Conservation (phyloP, 1,140 invertebrate species). For the Penaeus japonicus region DNA sequence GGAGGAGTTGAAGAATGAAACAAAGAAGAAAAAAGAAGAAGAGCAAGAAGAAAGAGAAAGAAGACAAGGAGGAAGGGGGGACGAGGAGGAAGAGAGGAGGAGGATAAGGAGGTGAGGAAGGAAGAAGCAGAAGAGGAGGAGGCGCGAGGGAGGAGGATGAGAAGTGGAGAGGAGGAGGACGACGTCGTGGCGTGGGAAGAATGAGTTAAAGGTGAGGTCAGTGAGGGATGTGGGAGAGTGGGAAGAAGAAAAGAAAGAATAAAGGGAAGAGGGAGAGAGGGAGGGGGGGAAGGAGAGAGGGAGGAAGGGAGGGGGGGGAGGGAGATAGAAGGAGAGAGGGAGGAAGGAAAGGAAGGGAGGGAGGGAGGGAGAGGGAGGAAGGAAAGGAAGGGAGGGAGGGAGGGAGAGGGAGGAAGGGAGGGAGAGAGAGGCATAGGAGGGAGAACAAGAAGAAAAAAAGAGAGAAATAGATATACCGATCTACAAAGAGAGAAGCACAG, state of each 20-base stretch:
- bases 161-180: not conserved
- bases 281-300: not conserved
- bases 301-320: not conserved
- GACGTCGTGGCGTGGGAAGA: not conserved
- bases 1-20: not conserved
- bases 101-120: not conserved
- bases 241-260: not conserved
- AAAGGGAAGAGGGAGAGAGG: not conserved
- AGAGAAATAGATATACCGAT: not conserved
- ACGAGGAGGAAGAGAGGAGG: not conserved
- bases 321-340: not conserved
- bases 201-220: not conserved
- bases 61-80: not conserved
- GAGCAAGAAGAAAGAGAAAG: not conserved
- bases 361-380: not conserved
- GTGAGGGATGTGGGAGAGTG: not conserved
- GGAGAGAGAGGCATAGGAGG: not conserved
- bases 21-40: not conserved
- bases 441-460: too few species aligned
- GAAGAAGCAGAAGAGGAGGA: not conserved
- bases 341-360: not conserved
- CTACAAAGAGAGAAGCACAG: not conserved
- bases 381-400: not conserved
- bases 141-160: not conserved
- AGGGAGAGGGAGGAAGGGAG: not conserved